Conservation (phyloP, 2,113 vertebrate species). For the Hippocampus mohnikei region DNA sequence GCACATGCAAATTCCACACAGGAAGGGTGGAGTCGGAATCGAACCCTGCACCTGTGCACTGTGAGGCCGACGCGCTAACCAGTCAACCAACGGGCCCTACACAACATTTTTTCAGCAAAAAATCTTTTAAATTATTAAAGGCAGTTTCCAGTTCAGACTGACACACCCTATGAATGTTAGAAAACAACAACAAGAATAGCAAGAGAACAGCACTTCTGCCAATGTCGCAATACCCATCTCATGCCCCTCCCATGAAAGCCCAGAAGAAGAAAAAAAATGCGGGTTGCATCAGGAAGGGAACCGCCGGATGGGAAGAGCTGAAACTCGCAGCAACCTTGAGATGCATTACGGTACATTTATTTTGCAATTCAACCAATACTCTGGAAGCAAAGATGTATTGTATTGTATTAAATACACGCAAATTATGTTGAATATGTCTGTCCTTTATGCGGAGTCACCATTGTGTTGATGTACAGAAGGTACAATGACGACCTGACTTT, state of each 20-base stretch:
- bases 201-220: not conserved
- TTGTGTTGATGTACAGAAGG: not conserved
- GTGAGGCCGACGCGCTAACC: too few relatives aligned
- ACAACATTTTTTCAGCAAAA: not conserved
- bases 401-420: too few relatives aligned
- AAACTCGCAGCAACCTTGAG: not conserved
- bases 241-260: not conserved
- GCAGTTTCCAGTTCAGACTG: not conserved
- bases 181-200: too few relatives aligned
- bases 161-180: not conserved
- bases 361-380: not conserved
- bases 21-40: too few relatives aligned
- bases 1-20: too few relatives aligned
- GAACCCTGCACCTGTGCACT: too few relatives aligned
- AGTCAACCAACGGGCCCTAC: too few relatives aligned
- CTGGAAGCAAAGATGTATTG: not conserved
- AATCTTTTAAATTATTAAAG: not conserved
- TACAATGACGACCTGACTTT: not conserved
- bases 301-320: not conserved
- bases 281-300: not conserved
- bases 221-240: not conserved
- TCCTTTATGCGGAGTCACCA: not conserved
- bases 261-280: slow-evolving; percentile 3
- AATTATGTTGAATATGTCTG: not conserved
- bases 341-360: not conserved